Evolutionary conservation across 2,888 invertebrate species (phyloP).

Genomic region (Carpatolechia fugitivella): DNA sequence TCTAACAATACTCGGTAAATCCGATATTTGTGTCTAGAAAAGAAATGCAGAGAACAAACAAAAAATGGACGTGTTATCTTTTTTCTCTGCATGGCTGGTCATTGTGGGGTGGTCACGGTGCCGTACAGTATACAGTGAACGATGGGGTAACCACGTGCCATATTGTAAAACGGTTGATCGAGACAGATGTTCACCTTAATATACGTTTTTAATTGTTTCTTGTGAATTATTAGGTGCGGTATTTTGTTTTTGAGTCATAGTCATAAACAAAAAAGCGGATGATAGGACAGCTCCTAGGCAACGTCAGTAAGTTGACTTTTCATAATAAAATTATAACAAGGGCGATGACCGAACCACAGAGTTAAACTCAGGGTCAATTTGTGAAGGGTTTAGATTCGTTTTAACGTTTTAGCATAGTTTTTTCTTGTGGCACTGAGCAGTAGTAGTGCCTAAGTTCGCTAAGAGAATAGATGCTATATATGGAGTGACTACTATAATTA

Average conservation of each 20-base stretch:
- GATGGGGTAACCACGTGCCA: conserved; percentile 42
- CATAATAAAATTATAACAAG: too few relatives aligned
- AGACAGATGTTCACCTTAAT: conserved; percentile 39
- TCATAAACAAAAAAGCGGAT: not conserved
- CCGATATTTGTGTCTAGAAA: not conserved
- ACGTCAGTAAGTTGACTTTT: too few relatives aligned
- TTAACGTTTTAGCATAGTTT: too few relatives aligned
- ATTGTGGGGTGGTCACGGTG: conserved; percentile 22
- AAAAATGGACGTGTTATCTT: conserved; percentile 13
- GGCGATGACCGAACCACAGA: too few relatives aligned
- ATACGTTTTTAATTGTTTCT: conserved; percentile 48
- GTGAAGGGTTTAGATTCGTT: too few relatives aligned
- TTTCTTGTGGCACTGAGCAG: too few relatives aligned
- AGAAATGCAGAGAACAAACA: not conserved
- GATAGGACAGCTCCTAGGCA: too few relatives aligned
- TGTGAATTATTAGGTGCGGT: conserved; percentile 45
- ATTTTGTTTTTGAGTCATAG: conserved; percentile 36
- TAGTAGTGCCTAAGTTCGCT: too few relatives aligned
- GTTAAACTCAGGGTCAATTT: too few relatives aligned
- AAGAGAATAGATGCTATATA: too few relatives aligned
- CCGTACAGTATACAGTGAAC: conserved; percentile 15
- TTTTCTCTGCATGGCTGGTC: conserved; percentile 22
- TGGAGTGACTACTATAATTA: too few relatives aligned
- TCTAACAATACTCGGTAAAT: too few relatives aligned
- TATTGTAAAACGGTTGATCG: conserved; percentile 49